Conservation (phyloP, 1,140 invertebrate species). For the Drosophila lini region DNA sequence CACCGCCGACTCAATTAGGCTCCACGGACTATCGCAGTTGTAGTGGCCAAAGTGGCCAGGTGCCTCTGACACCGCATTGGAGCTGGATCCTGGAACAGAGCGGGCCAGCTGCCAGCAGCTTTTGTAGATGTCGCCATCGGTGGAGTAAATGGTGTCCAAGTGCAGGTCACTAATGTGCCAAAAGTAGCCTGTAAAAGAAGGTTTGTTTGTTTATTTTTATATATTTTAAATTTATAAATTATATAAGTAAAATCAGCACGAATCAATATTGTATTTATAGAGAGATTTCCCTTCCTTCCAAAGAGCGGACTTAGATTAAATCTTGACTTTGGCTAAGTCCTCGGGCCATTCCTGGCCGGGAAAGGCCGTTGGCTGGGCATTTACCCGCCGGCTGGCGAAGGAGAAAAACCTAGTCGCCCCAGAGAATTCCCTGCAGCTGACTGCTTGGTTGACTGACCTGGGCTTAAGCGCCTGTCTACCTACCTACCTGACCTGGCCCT, state of each 20-base stretch:
- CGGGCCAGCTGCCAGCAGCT: constrained; percentile 85
- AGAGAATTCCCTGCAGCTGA: constrained; percentile 34
- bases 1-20: constrained; percentile 93
- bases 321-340: constrained; percentile 37
- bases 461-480: constrained; percentile 5
- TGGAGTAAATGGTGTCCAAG: constrained; percentile 92
- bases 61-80: constrained; percentile 53
- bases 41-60: constrained; percentile 92
- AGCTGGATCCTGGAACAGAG: constrained; percentile 12
- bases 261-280: not conserved
- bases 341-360: constrained; percentile 59
- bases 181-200: constrained; percentile 91
- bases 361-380: constrained; percentile 52
- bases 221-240: not conserved
- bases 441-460: constrained; percentile 39
- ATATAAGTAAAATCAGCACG: not conserved
- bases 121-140: constrained; percentile 87
- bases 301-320: constrained; percentile 25
- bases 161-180: constrained; percentile 97
- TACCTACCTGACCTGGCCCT: not conserved
- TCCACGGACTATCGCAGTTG: constrained; percentile 94
- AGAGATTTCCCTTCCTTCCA: not conserved
- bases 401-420: constrained; percentile 16
- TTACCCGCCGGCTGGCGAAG: constrained; percentile 50
- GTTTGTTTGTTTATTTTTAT: constrained; percentile 68